Base-by-base conservation (phyloP, 2,888 invertebrate species). In the Colletes collaris region DNA sequence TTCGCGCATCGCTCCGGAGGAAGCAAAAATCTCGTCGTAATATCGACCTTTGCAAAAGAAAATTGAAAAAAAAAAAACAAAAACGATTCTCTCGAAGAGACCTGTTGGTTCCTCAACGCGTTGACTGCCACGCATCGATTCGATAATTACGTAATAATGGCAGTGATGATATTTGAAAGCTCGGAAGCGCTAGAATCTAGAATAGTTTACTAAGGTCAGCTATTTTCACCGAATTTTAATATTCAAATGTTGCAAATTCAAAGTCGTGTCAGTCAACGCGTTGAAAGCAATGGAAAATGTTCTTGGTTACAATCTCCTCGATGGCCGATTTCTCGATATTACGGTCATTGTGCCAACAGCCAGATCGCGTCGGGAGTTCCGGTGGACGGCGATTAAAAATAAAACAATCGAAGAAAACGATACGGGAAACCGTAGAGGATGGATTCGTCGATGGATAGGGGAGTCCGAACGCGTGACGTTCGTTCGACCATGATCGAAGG, bases 331-430 rank as follows among this genome's bases (percentile, higher is more conserved):
- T 11, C 49, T 11, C 8, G 16, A 27, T 64, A 78, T 78, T 75
- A 75, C 75, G 65, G 60, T 75, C 69, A 78, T 75, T 75, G 60
- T 78, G 75, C 78, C 78, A 69, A 65, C 53, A 49, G 60, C 40
- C 75, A 46, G 74, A 59, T 77, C 63, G 56, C 76, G 73, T 40
- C 62, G 58, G 63, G 52, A 58, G 44, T 72, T 65, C 5, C 73
- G 37, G 50, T 59, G 40, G 74, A 74, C 55, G 46, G 59, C 63
- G 4, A 27, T 11, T 6, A 19, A 19, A 16, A 46, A 55, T 40
- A 50, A 50, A 16, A 49, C 2, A 49, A 40, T 8, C 37, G 53
- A 6, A 5, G 59, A 44, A 40, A 16, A n/a, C 4, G 7, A 11
- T 58, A 10, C 6, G 4, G 2, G 46, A 50, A 19, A 10, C 13